phyloP scores from a whole-genome alignment of 2,888 invertebrate genomes.

The Gryllus longicercus region DNA sequence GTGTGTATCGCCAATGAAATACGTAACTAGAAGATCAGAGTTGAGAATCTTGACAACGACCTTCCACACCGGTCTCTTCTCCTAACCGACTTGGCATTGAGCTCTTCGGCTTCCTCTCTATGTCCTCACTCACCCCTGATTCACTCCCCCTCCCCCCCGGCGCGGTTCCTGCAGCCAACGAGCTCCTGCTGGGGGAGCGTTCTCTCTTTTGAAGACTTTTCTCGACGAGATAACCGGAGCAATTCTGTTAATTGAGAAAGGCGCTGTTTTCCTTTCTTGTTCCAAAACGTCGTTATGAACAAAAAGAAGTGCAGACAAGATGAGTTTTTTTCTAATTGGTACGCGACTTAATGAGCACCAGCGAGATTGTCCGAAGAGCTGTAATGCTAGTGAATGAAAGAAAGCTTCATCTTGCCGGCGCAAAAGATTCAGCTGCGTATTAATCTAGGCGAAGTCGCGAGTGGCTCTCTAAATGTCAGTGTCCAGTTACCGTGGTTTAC shows the following conservation, averaged over 20 bases:
- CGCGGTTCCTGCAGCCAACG: neutral
- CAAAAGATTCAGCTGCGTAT: neutral
- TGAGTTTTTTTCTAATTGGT: neutral
- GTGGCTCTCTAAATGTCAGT: too few species aligned
- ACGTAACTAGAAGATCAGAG: too few species aligned
- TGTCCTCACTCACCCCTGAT: too few species aligned
- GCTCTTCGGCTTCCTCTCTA: too few species aligned
- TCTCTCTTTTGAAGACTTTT: neutral
- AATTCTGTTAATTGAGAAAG: conserved; percentile 10
- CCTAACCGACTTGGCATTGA: too few species aligned
- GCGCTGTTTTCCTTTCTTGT: conserved; percentile 1
- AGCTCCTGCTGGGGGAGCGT: neutral
- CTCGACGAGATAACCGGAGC: conserved; percentile 2
- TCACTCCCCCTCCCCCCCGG: too few species aligned
- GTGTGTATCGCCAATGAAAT: too few species aligned
- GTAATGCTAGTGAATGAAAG: conserved; percentile 4
- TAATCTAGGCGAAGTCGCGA: too few species aligned
- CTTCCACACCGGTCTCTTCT: too few species aligned
- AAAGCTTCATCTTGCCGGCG: neutral
- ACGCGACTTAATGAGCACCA: neutral
- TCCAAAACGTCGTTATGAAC: neutral
- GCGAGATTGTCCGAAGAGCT: neutral
- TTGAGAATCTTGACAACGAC: too few species aligned
- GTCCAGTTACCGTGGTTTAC: too few species aligned
- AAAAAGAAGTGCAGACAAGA: neutral